A percentile compares a stretch with the other conserved stretches of the same genome.
Evolutionary conservation across 2,888 invertebrate genomes (phyloP).

Genomic region (Cryptophagus acutangulus): DNA sequence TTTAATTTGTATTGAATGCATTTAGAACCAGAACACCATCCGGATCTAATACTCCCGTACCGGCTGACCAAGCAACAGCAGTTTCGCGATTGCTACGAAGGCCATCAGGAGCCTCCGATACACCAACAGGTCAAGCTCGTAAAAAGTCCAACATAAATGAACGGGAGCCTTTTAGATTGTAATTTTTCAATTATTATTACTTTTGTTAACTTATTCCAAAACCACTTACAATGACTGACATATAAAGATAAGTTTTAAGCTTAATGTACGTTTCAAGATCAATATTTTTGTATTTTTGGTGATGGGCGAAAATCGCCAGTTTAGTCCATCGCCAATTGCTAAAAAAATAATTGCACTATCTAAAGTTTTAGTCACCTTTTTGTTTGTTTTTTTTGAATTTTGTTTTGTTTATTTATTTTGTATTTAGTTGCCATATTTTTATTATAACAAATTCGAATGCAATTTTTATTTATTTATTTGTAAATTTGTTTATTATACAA

Average conservation of each 20-base stretch:
- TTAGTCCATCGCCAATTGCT: background rate
- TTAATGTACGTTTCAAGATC: constrained; percentile 37
- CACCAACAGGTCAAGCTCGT: constrained; percentile 51
- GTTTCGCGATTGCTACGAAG: constrained; percentile 61
- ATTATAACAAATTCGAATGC: constrained; percentile 23
- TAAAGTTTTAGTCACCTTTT: background rate
- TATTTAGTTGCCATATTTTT: constrained; percentile 38
- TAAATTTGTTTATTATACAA: constrained; percentile 28
- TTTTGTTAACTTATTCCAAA: constrained; percentile 38
- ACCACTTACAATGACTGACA: constrained; percentile 44
- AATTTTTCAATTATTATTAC: constrained; percentile 36
- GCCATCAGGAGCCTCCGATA: constrained; percentile 66
- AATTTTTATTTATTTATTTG: constrained; percentile 23
- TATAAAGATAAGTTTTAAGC: constrained; percentile 19
- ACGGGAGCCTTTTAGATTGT: constrained; percentile 72
- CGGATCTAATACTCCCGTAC: constrained; percentile 68
- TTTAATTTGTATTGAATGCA: background rate
- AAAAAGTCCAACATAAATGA: constrained; percentile 36
- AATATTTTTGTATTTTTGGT: constrained; percentile 45
- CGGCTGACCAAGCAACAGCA: constrained; percentile 59
- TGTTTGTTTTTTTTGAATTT: constrained; percentile 7
- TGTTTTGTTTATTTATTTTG: constrained; percentile 22
- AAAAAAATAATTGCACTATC: constrained; percentile 1
- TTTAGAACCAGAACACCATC: constrained; percentile 71
- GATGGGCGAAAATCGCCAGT: constrained; percentile 19